Conservation (phyloP, 2,888 invertebrate genomes). For the Deroplatys truncata region DNA sequence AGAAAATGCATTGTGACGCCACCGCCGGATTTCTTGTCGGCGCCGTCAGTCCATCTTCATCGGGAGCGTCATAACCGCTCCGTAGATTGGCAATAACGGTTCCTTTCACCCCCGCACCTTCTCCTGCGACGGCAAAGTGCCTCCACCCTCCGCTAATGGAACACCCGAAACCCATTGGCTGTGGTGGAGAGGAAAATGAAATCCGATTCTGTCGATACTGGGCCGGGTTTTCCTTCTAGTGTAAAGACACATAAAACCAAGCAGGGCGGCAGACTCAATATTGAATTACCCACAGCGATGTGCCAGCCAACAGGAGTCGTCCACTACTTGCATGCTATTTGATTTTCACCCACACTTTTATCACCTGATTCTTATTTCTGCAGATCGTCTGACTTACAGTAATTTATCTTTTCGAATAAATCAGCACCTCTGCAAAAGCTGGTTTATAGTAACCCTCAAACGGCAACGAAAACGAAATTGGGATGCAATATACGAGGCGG, state of each 20-base stretch:
- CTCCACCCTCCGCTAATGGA: not conserved
- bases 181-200: not conserved
- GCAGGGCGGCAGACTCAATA: not conserved
- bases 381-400: too few relatives aligned
- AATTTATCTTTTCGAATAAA: too few relatives aligned
- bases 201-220: not conserved
- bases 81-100: not conserved
- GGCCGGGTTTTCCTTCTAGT: not conserved
- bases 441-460: too few relatives aligned
- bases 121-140: not conserved
- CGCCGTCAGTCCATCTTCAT: not conserved
- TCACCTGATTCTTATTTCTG: not conserved
- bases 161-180: not conserved
- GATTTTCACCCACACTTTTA: not conserved
- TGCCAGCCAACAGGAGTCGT: not conserved
- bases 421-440: too few relatives aligned
- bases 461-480: too few relatives aligned
- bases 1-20: not conserved
- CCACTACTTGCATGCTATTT: too few relatives aligned
- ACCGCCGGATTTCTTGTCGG: not conserved
- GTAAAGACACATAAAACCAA: not conserved
- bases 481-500: too few relatives aligned
- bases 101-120: not conserved
- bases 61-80: not conserved
- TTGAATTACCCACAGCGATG: not conserved